Evolutionary conservation across 2,113 vertebrate species (phyloP), one percentile per base, ranked within the genome.

Genomic region (Podiceps cristatus): DNA sequence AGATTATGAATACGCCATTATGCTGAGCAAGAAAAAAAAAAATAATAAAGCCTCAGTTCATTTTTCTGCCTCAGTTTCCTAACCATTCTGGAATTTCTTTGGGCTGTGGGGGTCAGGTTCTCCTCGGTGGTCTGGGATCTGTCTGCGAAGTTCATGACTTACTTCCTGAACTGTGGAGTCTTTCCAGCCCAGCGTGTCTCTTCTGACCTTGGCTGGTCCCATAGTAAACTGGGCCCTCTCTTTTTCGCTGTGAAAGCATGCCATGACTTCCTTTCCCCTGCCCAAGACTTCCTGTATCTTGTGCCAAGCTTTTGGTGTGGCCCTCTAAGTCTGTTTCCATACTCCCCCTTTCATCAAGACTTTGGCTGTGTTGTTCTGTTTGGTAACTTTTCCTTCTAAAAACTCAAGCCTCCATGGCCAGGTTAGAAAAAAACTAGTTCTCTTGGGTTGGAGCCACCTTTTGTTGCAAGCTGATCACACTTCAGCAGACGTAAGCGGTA

Each of bases 1-100:
- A 67, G 33, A 82, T 95, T 81, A 92, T 94, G 93, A 94, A 94
- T 93, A 88, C 29, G 58, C 62, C 50, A 86, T 88, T 95, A 88
- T 95, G 71, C 85, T 94, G 78, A 83, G 77, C 78, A 94, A 95
- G 85, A 90, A 82, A 91, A 37, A 82, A 91, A 37, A 37, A 94
- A 90, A 76, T 68, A 85, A 67, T 68, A 83, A 91, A 88, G 77
- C 66, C 62, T 92, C 58, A 50, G 58, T 93, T 97, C 53, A 50
- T 96, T 96, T 94, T 69, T 44, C 85, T 97, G 93, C 96, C 96
- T 97, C 96, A 96, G 96, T 97, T 97, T 97, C 96, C 90, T 95
- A 90, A 82, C 71, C 53, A 29, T 86, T 85, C 62, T 95, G 91
- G 87, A 93, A 92, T 96, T 93, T 94, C 85, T 73, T 87, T 79